phyloP scores from a whole-genome alignment of 2,797 vertebrate genomes.

The Cephalopachus bancanus region DNA sequence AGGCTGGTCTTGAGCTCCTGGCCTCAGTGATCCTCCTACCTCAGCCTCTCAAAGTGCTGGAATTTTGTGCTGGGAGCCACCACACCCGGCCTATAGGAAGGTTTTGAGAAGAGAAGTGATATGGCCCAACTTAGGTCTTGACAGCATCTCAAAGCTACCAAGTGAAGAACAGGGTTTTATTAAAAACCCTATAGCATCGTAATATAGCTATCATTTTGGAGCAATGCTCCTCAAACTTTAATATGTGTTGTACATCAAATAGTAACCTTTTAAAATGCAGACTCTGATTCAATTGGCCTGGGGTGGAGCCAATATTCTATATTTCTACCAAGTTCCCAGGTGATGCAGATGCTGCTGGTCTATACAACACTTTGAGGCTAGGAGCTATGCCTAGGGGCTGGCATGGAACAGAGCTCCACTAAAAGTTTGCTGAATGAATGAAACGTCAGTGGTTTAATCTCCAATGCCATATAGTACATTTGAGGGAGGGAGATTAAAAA shows the following conservation, averaged over 20 bases:
- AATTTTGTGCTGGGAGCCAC: too few species aligned
- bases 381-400: neutral
- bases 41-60: too few species aligned
- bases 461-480: neutral
- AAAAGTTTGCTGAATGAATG: constrained; percentile 1
- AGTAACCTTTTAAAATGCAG: constrained; percentile 51
- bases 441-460: neutral
- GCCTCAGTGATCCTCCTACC: too few species aligned
- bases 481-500: neutral
- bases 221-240: constrained; percentile 18
- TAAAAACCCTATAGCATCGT: neutral
- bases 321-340: constrained; percentile 53
- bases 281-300: neutral
- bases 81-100: neutral
- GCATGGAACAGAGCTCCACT: neutral
- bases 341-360: neutral
- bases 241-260: constrained; percentile 26
- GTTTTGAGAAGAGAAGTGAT: constrained; percentile 23
- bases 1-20: too few species aligned
- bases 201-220: constrained; percentile 49
- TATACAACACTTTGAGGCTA: constrained; percentile 23
- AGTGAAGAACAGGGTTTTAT: neutral
- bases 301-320: neutral
- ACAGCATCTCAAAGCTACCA: neutral
- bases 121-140: constrained; percentile 30